Base-by-base conservation (phyloP, 2,797 vertebrate genomes). In the Cryptoblepharus egeriae region DNA sequence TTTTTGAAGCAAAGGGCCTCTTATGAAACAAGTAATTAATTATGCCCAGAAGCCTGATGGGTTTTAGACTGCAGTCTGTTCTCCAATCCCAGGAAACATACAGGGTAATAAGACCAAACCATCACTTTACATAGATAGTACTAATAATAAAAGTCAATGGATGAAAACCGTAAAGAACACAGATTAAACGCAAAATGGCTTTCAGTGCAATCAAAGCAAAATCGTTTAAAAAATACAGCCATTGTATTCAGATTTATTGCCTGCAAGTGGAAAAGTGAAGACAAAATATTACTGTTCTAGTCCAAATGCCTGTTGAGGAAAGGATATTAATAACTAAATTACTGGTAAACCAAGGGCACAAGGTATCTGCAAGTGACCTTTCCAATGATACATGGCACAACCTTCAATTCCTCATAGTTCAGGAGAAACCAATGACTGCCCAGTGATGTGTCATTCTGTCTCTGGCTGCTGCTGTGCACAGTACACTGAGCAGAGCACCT, bases 91-190 rank as follows among this genome's bases (percentile, higher is more conserved):
- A 85, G 58, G 81, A 71, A 1, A 3, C 7, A 7, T 22, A 57
- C 42, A 63, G 13, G 1, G 4, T 49, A 82, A 26, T 1, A 78
- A 77, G 69, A 79, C 60, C 64, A 28, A 83, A 72, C 35, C 84
- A 87, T 55, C 70, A 37, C 75, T 81, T 91, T 49, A 82, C 1
- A 83, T 70, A 80, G 83, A 87, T 82, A 61, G 63, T 72, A 75
- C 71, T 74, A 85, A 79, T 72, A 88, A 85, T 77, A 83, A 79
- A 90, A 90, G 61, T 82, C 90, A 91, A 72, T 76, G 72, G 81
- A 80, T 26, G 42, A 85, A 90, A 84, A 88, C 39, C 26, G 42
- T 69, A 88, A 86, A 91, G 75, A 80, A 80, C 30, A 57, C 65
- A 85, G 35, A 87, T 73, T 85, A 91, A 91, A 88, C 67, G 68